These are phyloP conservation scores for Luperina testacea DNA, from an alignment of 2,888 invertebrate species.

Conservation along the genomic window DNA sequence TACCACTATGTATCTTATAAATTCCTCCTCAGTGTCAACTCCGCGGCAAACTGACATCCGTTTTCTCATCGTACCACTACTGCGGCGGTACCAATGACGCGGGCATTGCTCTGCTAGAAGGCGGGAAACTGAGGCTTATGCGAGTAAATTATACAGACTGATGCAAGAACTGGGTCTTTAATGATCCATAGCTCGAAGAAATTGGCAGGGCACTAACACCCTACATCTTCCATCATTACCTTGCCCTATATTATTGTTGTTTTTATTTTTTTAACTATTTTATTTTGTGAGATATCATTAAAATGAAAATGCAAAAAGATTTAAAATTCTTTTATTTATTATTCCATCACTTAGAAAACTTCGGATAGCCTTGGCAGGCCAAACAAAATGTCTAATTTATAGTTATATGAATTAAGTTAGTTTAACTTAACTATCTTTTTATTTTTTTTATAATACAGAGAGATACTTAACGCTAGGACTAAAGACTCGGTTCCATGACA, in stretches of 20 bases:
- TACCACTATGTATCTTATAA: background rate
- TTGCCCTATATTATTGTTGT: background rate
- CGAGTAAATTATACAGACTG: conserved; percentile 85
- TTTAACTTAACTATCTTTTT: conserved; percentile 60
- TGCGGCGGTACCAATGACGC: conserved; percentile 93
- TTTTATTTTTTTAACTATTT: background rate
- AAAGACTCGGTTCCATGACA: conserved; percentile 50
- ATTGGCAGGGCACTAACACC: background rate
- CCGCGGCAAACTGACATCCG: conserved; percentile 92
- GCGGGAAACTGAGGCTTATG: conserved; percentile 91
- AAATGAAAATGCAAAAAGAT: conserved; percentile 56
- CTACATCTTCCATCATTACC: no score
- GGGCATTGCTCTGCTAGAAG: conserved; percentile 92
- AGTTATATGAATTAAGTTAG: conserved; percentile 62
- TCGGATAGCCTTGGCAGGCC: conserved; percentile 60
- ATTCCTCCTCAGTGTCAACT: conserved; percentile 90
- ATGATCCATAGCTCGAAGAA: background rate
- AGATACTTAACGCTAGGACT: conserved; percentile 60
- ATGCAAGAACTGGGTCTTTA: background rate
- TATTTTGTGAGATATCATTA: conserved; percentile 2
- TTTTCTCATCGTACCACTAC: conserved; percentile 94
- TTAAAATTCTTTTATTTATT: conserved; percentile 72
- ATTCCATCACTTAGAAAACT: conserved; percentile 75
- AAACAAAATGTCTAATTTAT: conserved; percentile 60
- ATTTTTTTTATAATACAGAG: conserved; percentile 65